Evolutionary conservation across 2,797 vertebrate species (phyloP), one percentile per base, ranked within the genome.

Genomic region (Acanthopagrus latus): DNA sequence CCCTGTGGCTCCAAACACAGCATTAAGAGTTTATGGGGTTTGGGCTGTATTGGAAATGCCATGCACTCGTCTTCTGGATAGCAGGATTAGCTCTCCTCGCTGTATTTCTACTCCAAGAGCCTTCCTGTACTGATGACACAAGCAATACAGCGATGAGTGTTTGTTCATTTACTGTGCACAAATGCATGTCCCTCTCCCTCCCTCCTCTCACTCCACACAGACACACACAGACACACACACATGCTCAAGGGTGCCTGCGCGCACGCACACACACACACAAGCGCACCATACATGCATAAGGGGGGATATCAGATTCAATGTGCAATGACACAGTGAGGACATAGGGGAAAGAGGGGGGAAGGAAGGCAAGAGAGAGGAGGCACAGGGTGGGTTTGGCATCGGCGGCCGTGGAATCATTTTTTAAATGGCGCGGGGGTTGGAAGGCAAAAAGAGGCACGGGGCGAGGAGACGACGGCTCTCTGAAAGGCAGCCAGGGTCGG

Each of bases 291-390:
- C 71, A 88, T 84, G 66, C 89, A 92, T 89, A 89, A 83, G 90
- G 78, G 78, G 85, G 91, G 84, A 83, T 90, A 93, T 93, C 91
- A 91, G 85, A 89, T 90, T 86, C 89, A 91, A 86, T 90, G 91
- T 93, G 88, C 92, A 94, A 93, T 93, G 94, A 93, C 91, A 94
- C 91, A 76, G 91, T 87, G 91, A 94, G 92, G 94, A 92, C 92
- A 92, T 73, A 69, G 83, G 80, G 65, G 79, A 80, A 80, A 84
- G 86, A 63, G 54, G 76, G 75, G 41, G 41, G 41, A 43, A 43
- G 74, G 82, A 46, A 78, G 72, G 76, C 74, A 71, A 86, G 77
- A 46, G 72, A 77, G 85, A 41, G 43, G 71, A 86, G 77, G 79
- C 70, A 71, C 50, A 81, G 83, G 89, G 80, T 76, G 77, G 80